A percentile compares a stretch with the other conserved stretches of the same genome.
These are phyloP conservation scores for Furcifer pardalis DNA, from an alignment of 2,797 vertebrate genomes.

Conservation along the genomic window DNA sequence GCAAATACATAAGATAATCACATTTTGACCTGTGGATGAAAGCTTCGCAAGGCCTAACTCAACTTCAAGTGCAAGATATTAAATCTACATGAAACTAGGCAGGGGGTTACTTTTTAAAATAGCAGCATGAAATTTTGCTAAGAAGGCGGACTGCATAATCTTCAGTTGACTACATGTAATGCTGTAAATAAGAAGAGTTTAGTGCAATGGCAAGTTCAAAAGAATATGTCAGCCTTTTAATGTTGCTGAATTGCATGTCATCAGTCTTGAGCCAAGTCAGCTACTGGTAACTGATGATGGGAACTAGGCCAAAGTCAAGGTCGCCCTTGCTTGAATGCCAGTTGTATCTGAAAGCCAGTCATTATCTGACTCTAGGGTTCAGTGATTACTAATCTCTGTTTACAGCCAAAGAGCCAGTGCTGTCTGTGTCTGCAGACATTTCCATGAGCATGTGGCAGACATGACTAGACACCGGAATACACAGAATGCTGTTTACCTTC, in stretches of 20 bases:
- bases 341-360: too few relatives aligned
- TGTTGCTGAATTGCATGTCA: neutral
- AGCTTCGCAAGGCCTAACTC: neutral
- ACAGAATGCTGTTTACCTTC: too few relatives aligned
- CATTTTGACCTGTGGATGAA: neutral
- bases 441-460: too few relatives aligned
- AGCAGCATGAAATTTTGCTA: neutral
- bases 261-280: neutral
- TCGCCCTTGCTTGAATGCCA: too few relatives aligned
- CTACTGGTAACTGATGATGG: neutral
- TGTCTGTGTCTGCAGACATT: too few relatives aligned
- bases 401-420: too few relatives aligned
- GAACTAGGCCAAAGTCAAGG: too few relatives aligned
- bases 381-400: too few relatives aligned
- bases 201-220: too few relatives aligned
- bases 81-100: neutral
- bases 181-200: neutral
- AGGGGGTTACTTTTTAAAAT: neutral
- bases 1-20: neutral
- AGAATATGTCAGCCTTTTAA: neutral
- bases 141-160: neutral
- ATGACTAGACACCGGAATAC: too few relatives aligned
- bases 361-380: too few relatives aligned
- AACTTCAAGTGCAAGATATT: neutral
- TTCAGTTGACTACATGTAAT: neutral